A percentile compares a stretch with the other conserved stretches of the same genome.
Conservation (phyloP, 2,797 vertebrate genomes). For the Simalia tracyae region DNA sequence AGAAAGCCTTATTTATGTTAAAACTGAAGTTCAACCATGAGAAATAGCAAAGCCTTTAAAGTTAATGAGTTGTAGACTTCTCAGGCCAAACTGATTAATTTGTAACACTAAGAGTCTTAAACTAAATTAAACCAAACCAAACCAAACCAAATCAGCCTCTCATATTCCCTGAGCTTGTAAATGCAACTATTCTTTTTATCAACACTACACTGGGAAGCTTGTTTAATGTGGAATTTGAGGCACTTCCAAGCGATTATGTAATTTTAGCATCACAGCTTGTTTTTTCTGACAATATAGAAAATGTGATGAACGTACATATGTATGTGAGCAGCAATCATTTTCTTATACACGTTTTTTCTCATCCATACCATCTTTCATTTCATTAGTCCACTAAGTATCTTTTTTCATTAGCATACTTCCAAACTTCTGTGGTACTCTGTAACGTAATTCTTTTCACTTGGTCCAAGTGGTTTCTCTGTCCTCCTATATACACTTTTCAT, state of each 20-base stretch:
- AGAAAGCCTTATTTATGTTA: constrained; percentile 67
- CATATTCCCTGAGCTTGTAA: constrained; percentile 72
- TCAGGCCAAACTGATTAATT: constrained; percentile 78
- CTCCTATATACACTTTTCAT: not conserved
- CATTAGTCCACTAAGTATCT: not conserved
- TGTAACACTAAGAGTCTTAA: constrained; percentile 76
- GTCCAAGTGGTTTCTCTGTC: not conserved
- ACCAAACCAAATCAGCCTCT: constrained; percentile 75
- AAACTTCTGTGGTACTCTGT: not conserved
- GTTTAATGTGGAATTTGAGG: not conserved
- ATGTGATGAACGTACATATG: not conserved
- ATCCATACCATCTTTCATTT: not conserved
- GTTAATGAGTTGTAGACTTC: constrained; percentile 82
- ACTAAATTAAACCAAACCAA: constrained; percentile 74
- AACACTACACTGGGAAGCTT: not conserved
- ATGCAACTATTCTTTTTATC: constrained; percentile 54
- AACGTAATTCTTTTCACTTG: not conserved
- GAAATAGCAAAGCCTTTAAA: constrained; percentile 73
- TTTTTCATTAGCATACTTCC: not conserved
- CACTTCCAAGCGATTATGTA: not conserved
- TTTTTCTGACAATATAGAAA: not conserved
- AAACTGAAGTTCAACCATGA: constrained; percentile 71
- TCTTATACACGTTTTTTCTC: not conserved
- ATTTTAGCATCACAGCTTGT: not conserved
- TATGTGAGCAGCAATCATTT: not conserved